Percentiles rank a stretch among this genome's conserved stretches.
Conservation (phyloP, 2,113 vertebrate species). For the Rhipidura dahli region DNA sequence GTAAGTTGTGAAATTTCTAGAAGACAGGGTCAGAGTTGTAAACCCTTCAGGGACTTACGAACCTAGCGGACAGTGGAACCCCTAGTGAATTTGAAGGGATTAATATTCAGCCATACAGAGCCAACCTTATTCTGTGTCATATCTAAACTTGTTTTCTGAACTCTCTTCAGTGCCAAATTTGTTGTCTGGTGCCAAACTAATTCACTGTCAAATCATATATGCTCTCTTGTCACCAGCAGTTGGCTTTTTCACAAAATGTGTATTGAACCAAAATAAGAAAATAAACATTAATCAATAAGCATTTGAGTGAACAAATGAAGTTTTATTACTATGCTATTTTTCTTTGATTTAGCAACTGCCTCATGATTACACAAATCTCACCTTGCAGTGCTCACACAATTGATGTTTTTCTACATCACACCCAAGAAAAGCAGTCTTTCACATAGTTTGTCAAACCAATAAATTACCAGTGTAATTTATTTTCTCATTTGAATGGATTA, state of each 20-base stretch:
- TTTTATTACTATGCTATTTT: background rate
- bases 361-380: background rate
- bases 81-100: background rate
- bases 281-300: background rate
- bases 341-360: background rate
- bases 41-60: background rate
- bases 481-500: background rate
- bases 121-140: background rate
- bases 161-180: background rate
- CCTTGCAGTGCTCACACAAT: background rate
- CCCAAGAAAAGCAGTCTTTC: background rate
- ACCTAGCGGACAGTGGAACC: background rate
- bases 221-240: background rate
- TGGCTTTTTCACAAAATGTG: background rate
- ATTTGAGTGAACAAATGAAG: background rate
- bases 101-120: background rate
- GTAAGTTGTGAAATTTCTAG: background rate
- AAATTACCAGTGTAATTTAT: background rate
- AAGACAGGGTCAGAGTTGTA: background rate
- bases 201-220: background rate
- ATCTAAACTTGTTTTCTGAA: background rate
- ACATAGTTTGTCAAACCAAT: background rate
- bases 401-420: background rate
- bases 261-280: background rate
- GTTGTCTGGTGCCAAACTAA: background rate